Base-by-base conservation (phyloP, 2,797 vertebrate genomes). In the Limnodromus scolopaceus region DNA sequence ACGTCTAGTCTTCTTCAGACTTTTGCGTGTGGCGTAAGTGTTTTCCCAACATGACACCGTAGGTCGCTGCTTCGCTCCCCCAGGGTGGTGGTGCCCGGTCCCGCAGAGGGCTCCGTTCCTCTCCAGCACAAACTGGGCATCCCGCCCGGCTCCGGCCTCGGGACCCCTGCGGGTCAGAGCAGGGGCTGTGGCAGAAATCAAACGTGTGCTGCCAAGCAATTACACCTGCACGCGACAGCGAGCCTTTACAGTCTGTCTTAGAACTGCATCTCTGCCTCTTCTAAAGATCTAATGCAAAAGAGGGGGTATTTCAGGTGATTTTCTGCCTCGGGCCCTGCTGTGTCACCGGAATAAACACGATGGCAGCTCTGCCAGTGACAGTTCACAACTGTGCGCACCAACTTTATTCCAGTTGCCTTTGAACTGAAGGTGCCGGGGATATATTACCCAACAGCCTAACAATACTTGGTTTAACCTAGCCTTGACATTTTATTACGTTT, bases 41-140 rank as follows among this genome's bases (percentile, higher is more conserved):
- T 76, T 58, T 76, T 54, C 41, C 34, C 1, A 36, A 53, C 41
- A 6, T 25, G 15, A 2, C 58, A 6, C 13, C 60, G 64, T 2
- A 7, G 71, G 18, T 17, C 1, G 2, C 17, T 49, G 61, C 65
- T 18, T 11, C 12, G 27, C 49, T 76, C 65, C n/a, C 7, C 13
- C 18, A 49, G 82, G 13, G 11, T 10, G 1, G 4, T 28, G 17
- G 48, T 64, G 57, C 48, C 86, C 15, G 2, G 18, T 54, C 4
- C 16, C 0, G 53, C 54, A 10, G 63, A 4, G 22, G 32, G 6
- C 8, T 8, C 0, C 0, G 0, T 14, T 61, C 9, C 2, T 77
- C 63, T 57, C 49, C 54, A 6, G 2, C 34, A 3, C 65, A 8
- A 3, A 43, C 2, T 6, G 60, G 12, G 27, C 0, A 1, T 48